Evolutionary conservation across 2,113 vertebrate species (phyloP).

Genomic region (Malurus alboscapulatus): DNA sequence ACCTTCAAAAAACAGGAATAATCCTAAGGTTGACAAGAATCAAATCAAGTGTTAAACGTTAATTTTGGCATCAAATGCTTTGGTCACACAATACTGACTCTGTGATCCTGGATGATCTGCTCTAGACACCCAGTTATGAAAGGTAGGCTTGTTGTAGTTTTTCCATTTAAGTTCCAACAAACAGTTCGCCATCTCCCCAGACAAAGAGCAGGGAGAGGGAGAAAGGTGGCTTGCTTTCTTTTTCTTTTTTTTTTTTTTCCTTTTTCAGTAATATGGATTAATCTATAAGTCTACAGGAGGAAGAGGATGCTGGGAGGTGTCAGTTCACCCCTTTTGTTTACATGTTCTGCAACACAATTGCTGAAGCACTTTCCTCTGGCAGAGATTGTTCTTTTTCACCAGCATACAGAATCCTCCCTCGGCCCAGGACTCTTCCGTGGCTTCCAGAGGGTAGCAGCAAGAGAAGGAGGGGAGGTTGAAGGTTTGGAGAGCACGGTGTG

Average conservation of each 20-base stretch:
- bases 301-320: slow-evolving; percentile 65
- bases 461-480: slow-evolving; percentile 71
- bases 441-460: slow-evolving; percentile 89
- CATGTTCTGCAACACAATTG: slow-evolving; percentile 99
- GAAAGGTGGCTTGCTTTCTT: slow-evolving; percentile 41
- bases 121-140: slow-evolving; percentile 89
- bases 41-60: slow-evolving; percentile 76
- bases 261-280: slow-evolving; percentile 87
- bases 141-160: slow-evolving; percentile 99
- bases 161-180: slow-evolving; percentile 91
- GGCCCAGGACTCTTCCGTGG: slow-evolving; percentile 99
- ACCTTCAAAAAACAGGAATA: slow-evolving; percentile 71
- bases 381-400: slow-evolving; percentile 99
- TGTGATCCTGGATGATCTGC: slow-evolving; percentile 87
- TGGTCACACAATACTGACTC: slow-evolving; percentile 98
- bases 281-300: slow-evolving; percentile 81
- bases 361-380: slow-evolving; percentile 97
- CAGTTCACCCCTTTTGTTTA: slow-evolving; percentile 93
- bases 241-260: slow-evolving; percentile 73
- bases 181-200: slow-evolving; percentile 87
- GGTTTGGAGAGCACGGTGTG: slow-evolving; percentile 71
- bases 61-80: slow-evolving; percentile 99
- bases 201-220: slow-evolving; percentile 75
- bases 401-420: slow-evolving; percentile 99
- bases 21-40: slow-evolving; percentile 71